Conservation (phyloP, 2,113 vertebrate genomes). For the Girardinichthys multiradiatus region DNA sequence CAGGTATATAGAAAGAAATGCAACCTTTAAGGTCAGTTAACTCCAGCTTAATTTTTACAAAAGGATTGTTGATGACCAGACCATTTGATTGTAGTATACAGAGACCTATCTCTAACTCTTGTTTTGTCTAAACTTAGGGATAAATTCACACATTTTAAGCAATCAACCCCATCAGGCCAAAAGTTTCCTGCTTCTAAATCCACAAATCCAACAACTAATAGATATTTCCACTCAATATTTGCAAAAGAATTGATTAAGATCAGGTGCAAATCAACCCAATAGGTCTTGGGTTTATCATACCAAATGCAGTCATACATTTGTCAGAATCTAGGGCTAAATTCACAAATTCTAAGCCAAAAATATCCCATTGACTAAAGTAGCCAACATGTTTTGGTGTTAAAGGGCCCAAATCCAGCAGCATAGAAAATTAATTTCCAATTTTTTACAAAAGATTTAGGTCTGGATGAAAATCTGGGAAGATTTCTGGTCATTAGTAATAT, state of each 20-base stretch:
- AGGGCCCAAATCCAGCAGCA: background rate
- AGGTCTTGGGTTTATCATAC: background rate
- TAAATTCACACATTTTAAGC: background rate
- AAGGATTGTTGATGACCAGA: too few species aligned
- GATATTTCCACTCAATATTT: background rate
- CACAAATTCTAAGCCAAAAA: background rate
- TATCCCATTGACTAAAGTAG: background rate
- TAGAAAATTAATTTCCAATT: background rate
- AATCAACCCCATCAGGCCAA: background rate
- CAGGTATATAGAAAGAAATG: too few species aligned
- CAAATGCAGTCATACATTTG: background rate
- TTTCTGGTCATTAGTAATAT: conserved; percentile 70
- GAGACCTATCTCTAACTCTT: too few species aligned
- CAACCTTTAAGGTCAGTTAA: too few species aligned
- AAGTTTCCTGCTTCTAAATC: background rate
- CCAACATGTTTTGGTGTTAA: background rate
- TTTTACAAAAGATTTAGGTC: too few species aligned
- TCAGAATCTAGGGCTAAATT: background rate
- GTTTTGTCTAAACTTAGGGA: too few species aligned
- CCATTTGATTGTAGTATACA: too few species aligned
- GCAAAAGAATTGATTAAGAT: too few species aligned
- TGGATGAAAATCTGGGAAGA: too few species aligned
- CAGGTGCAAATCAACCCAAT: background rate
- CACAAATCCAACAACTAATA: background rate
- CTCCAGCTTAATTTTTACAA: too few species aligned